Conservation (phyloP, 2,888 invertebrate genomes). For the Ennomos erosarius region DNA sequence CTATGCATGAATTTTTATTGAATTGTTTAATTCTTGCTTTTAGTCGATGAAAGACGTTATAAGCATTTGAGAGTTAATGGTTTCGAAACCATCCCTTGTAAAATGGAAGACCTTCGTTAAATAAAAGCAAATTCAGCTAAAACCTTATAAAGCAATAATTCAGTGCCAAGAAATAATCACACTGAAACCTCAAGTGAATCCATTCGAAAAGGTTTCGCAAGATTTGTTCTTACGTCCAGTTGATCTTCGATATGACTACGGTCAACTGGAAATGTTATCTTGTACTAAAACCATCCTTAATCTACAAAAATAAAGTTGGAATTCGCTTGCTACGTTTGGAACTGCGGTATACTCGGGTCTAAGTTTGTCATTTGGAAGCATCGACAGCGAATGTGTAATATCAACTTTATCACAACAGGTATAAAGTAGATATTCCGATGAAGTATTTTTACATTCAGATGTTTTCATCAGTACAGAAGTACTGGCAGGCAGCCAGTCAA, state of each 20-base stretch:
- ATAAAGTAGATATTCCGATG: slow-evolving; percentile 14
- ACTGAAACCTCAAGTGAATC: slow-evolving; percentile 29
- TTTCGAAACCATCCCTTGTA: no score
- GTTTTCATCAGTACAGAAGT: slow-evolving; percentile 16
- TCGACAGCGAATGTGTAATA: background rate
- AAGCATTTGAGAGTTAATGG: no score
- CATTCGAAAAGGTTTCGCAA: slow-evolving; percentile 24
- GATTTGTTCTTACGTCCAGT: slow-evolving; percentile 30
- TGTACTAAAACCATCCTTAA: slow-evolving; percentile 2
- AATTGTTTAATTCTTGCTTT: no score
- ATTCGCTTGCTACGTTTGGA: background rate
- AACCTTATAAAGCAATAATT: slow-evolving; percentile 9
- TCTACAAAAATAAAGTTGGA: background rate
- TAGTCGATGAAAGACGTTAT: no score
- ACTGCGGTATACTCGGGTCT: background rate
- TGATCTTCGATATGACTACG: slow-evolving; percentile 26
- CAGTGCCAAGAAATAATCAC: background rate
- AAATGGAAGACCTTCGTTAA: no score
- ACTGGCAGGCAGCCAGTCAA: slow-evolving; percentile 35
- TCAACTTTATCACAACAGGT: background rate
- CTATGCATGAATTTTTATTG: no score
- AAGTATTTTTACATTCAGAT: slow-evolving; percentile 6
- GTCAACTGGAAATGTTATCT: background rate
- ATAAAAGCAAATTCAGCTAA: no score
- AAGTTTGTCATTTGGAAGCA: slow-evolving; percentile 12